These are phyloP conservation scores for Gallinago jamesoni DNA, from an alignment of 2,113 vertebrate genomes.

Conservation along the genomic window DNA sequence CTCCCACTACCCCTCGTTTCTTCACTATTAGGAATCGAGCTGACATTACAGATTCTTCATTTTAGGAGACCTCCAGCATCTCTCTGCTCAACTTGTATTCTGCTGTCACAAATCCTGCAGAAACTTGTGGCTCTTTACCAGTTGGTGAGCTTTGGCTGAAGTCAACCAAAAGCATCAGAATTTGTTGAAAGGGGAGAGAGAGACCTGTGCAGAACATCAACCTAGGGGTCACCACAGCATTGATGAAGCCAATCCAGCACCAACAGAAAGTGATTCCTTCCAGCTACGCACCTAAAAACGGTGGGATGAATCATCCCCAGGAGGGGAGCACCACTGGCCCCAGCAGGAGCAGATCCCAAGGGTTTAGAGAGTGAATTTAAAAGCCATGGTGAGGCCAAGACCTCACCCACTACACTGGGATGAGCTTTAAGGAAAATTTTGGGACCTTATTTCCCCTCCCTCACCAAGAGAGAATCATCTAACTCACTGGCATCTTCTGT, in stretches of 20 bases:
- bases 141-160: not conserved
- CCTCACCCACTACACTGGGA: not conserved
- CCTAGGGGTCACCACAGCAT: not conserved
- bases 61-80: not conserved
- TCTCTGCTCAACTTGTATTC: not conserved
- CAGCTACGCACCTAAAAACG: not conserved
- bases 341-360: not conserved
- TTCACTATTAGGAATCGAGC: not conserved
- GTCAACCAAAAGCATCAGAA: not conserved
- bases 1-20: not conserved
- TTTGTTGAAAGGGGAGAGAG: not conserved
- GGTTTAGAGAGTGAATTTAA: not conserved
- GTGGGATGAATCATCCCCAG: not conserved
- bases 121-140: not conserved
- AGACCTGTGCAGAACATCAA: not conserved
- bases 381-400: not conserved
- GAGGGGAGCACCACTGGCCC: not conserved
- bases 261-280: not conserved
- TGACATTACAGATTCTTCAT: not conserved
- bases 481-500: not conserved
- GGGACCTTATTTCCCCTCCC: accelerated
- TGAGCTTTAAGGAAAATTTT: not conserved
- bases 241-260: not conserved
- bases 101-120: not conserved
- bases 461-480: not conserved